Evolutionary conservation across 1,140 invertebrate genomes (phyloP).

Genomic region (Drosophila mojavensis): DNA sequence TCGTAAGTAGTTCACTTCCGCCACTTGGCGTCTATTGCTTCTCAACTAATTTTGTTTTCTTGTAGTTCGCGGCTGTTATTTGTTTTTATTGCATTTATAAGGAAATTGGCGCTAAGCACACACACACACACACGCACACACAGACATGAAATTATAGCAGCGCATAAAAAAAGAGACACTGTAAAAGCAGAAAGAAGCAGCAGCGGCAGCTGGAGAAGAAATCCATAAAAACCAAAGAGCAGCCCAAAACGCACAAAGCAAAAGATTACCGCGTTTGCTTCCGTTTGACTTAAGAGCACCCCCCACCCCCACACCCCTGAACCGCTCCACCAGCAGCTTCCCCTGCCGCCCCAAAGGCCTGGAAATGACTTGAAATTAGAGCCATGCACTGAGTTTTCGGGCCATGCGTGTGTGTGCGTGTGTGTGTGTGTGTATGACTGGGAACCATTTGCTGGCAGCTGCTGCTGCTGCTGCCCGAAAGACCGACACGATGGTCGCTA

Average conservation of each 20-base stretch:
- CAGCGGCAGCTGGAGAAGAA: conserved; percentile 10
- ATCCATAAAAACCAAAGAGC: conserved; percentile 63
- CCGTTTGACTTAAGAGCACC: conserved; percentile 42
- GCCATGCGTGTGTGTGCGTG: not conserved
- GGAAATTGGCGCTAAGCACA: conserved; percentile 70
- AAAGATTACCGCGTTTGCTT: conserved; percentile 71
- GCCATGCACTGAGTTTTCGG: conserved; percentile 46
- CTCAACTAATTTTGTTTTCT: conserved; percentile 79
- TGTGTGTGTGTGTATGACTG: not conserved
- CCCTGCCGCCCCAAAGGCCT: conserved; percentile 9
- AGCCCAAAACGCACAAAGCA: conserved; percentile 53
- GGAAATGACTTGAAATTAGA: conserved; percentile 72
- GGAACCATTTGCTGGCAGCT: conserved; percentile 27
- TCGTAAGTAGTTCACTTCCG: conserved; percentile 59
- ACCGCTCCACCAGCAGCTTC: not conserved
- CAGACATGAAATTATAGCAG: conserved; percentile 63
- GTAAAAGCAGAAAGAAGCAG: conserved; percentile 13
- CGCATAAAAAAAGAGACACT: conserved; percentile 51
- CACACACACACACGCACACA: conserved; percentile 30
- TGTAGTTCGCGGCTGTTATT: conserved; percentile 77
- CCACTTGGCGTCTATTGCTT: conserved; percentile 60
- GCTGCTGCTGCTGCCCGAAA: conserved; percentile 19
- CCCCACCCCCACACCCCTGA: no score
- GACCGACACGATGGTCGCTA: conserved; percentile 43
- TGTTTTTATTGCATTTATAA: conserved; percentile 82